These are phyloP conservation scores for Scartelaos histophorus DNA, from an alignment of 2,113 vertebrate species.

Conservation along the genomic window DNA sequence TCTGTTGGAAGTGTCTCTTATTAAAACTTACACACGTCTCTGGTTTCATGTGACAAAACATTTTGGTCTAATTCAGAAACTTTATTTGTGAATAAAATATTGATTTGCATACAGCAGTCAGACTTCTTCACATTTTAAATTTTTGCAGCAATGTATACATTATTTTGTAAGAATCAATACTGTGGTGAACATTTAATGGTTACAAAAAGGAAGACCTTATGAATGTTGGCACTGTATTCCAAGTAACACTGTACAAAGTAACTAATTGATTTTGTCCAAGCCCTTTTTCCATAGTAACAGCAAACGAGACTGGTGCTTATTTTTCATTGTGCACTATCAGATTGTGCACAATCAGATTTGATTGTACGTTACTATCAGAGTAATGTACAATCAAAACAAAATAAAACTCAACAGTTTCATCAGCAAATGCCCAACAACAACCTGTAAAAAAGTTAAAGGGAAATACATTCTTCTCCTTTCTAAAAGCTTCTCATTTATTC, in stretches of 20 bases:
- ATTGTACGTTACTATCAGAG: background rate
- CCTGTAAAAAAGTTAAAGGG: background rate
- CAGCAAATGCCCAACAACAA: background rate
- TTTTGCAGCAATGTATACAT: conserved; percentile 19
- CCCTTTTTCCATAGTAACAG: background rate
- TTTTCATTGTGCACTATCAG: background rate
- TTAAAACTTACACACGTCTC: background rate
- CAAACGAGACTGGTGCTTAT: background rate
- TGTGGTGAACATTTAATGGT: background rate
- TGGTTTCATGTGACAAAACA: conserved; percentile 26
- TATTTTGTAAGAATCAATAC: conserved; percentile 3
- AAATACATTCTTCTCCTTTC: background rate
- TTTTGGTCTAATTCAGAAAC: background rate
- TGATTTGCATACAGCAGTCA: conserved; percentile 51
- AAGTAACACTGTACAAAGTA: conserved; percentile 5
- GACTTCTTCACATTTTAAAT: conserved; percentile 44
- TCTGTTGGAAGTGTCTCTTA: background rate
- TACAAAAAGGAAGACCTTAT: background rate
- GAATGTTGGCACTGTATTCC: background rate
- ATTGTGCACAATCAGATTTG: background rate
- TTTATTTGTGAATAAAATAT: conserved; percentile 58
- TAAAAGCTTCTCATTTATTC: too few relatives aligned
- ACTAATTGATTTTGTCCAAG: background rate
- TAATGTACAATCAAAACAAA: background rate
- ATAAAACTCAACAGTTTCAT: background rate